Base-by-base conservation (phyloP, 2,888 invertebrate genomes). In the Polietes domitor region DNA sequence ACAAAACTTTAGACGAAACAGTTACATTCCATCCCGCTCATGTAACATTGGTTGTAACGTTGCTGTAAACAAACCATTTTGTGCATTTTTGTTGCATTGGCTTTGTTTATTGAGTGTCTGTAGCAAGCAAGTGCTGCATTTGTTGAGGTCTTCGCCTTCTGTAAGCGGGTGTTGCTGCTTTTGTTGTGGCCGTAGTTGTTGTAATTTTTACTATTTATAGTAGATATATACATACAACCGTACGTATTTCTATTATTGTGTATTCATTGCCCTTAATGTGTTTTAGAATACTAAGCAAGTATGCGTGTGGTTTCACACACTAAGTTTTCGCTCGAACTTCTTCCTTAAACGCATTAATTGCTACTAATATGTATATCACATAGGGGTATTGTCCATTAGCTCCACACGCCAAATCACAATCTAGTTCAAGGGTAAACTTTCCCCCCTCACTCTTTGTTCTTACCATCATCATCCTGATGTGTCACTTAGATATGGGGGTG, bases 191-290 rank as follows among this genome's bases (percentile, higher is more conserved):
- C 17, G 50, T 19, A 17, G 17, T 50, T 50, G 50, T n/a, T n/a
- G n/a, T n/a, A n/a, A n/a, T n/a, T n/a, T n/a, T 9, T 58, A 58
- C 58, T 58, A 58, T 58, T 58, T 58, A 58, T 58, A 58, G 58
- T 58, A 26, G 1, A 26, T 21, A 58, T 58, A 21, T 53, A 53
- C 24, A 53, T 21, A 5, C 47, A 53, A 2, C 9, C 47, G 21
- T 21, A 24, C 53, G 9, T 21, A 24, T 53, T 21, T 21, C 21
- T 53, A 21, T 6, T 10, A 19, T 53, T 19, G 53, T 24, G 21
- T 53, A 53, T 19, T 21, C 21, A 21, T 53, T 53, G 21, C 9
- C 10, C 53, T 21, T 53, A 21, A 1, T 53, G 47, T 47, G 2
- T 47, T 47, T n/a, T 47, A n/a, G n/a, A n/a, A 47, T n/a, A n/a